These are phyloP conservation scores for Notolepis coatsorum DNA, from an alignment of 2,797 vertebrate species.

Conservation along the genomic window DNA sequence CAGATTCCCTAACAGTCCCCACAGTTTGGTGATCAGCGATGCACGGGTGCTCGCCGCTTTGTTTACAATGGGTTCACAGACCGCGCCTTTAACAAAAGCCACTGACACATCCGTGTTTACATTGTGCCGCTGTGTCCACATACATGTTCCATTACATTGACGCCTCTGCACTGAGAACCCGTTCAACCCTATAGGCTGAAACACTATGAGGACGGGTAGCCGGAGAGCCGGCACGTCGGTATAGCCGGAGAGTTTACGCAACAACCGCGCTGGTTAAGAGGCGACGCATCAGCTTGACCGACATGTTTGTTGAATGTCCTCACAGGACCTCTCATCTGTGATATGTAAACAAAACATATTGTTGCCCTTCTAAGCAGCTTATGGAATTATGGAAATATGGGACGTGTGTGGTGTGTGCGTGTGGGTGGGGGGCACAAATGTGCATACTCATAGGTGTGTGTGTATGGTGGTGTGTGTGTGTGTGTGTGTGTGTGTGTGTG, in stretches of 20 bases:
- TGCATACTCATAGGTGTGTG: not conserved
- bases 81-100: too few relatives aligned
- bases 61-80: too few relatives aligned
- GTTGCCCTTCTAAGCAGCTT: constrained; percentile 70
- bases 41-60: too few relatives aligned
- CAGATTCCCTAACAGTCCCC: too few relatives aligned
- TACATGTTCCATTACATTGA: not conserved
- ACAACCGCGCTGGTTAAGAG: constrained; percentile 29
- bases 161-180: constrained; percentile 30
- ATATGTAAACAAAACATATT: constrained; percentile 71
- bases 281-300: constrained; percentile 57
- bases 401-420: not conserved
- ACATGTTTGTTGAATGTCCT: constrained; percentile 68
- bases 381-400: constrained; percentile 23
- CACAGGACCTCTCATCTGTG: constrained; percentile 63
- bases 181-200: constrained; percentile 16
- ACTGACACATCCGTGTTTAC: constrained; percentile 23
- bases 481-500: constrained; percentile 12
- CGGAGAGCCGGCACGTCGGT: too few relatives aligned
- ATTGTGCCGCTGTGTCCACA: constrained; percentile 9
- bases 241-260: too few relatives aligned
- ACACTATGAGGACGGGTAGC: too few relatives aligned
- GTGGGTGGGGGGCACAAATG: not conserved
- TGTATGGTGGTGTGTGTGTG: not conserved
- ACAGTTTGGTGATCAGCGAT: too few relatives aligned